Evolutionary conservation across 2,888 invertebrate genomes (phyloP), one percentile per base, ranked within the genome.

Genomic region (Cephonodes hylas): DNA sequence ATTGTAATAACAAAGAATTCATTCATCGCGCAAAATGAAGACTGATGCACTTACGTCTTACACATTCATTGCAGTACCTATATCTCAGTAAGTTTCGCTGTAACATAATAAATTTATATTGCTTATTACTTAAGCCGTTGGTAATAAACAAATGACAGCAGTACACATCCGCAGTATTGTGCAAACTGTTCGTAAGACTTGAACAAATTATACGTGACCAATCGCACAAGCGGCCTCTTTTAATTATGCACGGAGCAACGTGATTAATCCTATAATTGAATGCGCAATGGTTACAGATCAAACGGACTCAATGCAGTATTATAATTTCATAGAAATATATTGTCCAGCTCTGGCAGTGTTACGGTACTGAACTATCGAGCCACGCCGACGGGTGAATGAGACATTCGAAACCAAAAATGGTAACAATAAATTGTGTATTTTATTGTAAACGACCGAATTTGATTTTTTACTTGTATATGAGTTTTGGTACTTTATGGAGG

Each of bases 1-100:
- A 88, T 88, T 89, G 86, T 87, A 70, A 73, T 58, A 75, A 72
- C 72, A 76, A 84, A 81, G 83, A 85, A 86, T 81, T 84, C 84
- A 81, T 86, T 84, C 83, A 81, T 80, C 83, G 81, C 81, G 81
- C 79, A 80, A 84, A 86, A 79, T 79, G 74, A 80, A 77, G 76
- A 78, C 69, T 71, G 74, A 79, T 75, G 72, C 72, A 74, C 76
- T 78, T 73, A 77, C 78, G 76, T n/a, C 31, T 18, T 18, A 53
- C 73, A 79, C 79, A 74, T n/a, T n/a, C n/a, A n/a, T n/a, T n/a
- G n/a, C n/a, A n/a, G n/a, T n/a, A n/a, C n/a, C n/a, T n/a, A n/a
- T n/a, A n/a, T n/a, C n/a, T n/a, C n/a, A n/a, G n/a, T n/a, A n/a
- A n/a, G n/a, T n/a, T n/a, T n/a, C n/a, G n/a, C n/a, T n/a, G n/a